Evolutionary conservation across 2,888 invertebrate species (phyloP), one percentile per base, ranked within the genome.

Genomic region (Frankliniella fusca): DNA sequence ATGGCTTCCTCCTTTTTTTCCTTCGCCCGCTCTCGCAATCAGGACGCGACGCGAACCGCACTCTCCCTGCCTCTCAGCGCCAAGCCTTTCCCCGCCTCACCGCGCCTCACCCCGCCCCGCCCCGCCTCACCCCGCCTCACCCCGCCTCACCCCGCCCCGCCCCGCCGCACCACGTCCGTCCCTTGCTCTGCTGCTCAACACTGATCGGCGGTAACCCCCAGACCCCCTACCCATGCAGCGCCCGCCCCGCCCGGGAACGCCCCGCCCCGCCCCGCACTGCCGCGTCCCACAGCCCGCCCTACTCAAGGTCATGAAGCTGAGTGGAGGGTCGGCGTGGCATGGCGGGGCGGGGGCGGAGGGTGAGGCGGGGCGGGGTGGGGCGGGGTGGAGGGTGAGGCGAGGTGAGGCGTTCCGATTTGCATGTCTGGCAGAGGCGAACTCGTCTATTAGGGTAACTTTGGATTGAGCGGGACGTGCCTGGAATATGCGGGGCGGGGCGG

Each of bases 391-490:
- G 23, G 20, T 7, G 70, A 7, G 27, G 70, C 70, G 70, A 12
- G 27, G 12, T 27, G 23, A 10, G 70, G 70, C 27, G 11, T 11
- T n/a, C 23, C 70, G 23, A 76, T 76, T 76, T 76, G 70, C 70
- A 76, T 76, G 70, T 76, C 70, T 76, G 70, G 70, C 70, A 76
- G 70, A 23, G 70, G 70, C 70, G 23, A 76, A 76, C 70, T 76
- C 70, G 70, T 76, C 70, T 76, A 76, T 76, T 76, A 76, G 70
- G 70, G 70, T 76, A 76, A 76, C 70, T 76, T 76, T 76, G 70
- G 70, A 76, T 76, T 76, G 70, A 76, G 70, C 70, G 70, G 27
- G 70, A 76, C 70, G 70, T 76, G 70, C 27, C 27, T 12, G 70
- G 70, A 76, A 76, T 76, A 27, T 38, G 38, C 70, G 27, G 70